Conservation (phyloP, 2,797 vertebrate genomes). For the Poeciliopsis paucimaculata region DNA sequence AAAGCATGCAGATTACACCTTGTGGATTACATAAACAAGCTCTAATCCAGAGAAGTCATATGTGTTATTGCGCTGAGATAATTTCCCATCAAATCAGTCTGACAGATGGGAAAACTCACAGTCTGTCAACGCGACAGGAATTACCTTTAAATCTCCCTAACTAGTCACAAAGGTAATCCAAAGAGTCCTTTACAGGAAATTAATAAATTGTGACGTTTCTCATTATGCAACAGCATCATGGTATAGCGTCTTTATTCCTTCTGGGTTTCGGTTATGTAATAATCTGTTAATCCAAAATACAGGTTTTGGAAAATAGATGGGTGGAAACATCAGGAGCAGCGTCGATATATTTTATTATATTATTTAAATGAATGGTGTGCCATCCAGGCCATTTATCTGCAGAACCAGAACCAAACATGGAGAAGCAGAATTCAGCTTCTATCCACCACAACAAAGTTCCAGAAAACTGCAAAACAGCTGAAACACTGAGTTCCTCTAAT, state of each 20-base stretch:
- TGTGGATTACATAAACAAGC: conserved; percentile 52
- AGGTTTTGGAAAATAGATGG: neutral
- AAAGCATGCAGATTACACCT: conserved; percentile 59
- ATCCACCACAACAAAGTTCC: too few species aligned
- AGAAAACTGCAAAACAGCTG: too few species aligned
- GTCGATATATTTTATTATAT: neutral
- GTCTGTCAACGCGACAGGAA: neutral
- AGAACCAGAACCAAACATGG: too few species aligned
- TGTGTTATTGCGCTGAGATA: conserved; percentile 20
- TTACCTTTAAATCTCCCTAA: neutral
- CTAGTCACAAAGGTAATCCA: neutral
- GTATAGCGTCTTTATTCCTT: conserved; percentile 10
- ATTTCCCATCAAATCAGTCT: conserved; percentile 12
- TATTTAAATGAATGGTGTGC: too few species aligned
- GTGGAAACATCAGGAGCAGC: neutral
- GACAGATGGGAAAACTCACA: conserved; percentile 10
- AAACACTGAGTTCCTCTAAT: too few species aligned
- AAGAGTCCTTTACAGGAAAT: neutral
- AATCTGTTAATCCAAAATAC: conserved; percentile 20
- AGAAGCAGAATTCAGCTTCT: too few species aligned
- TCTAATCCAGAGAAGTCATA: conserved; percentile 30
- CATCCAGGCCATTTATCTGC: too few species aligned
- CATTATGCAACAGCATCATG: conserved; percentile 12
- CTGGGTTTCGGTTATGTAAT: conserved; percentile 16
- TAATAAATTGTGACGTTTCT: neutral